These are phyloP conservation scores for Neodiprion fabricii DNA, from an alignment of 1,140 invertebrate species.

Conservation along the genomic window DNA sequence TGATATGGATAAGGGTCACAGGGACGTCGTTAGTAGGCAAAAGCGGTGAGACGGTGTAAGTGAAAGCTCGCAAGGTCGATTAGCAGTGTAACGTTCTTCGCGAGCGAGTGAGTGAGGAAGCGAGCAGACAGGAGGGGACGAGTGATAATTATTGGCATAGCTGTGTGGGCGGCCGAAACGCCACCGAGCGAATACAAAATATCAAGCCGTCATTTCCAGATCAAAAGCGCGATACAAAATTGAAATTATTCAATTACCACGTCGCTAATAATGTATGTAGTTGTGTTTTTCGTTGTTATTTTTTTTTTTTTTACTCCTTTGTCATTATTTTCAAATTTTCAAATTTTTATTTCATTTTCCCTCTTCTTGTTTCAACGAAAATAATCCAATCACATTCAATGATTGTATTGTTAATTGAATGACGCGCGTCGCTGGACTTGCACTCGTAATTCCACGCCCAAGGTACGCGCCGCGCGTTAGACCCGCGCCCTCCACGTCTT, in stretches of 20 bases:
- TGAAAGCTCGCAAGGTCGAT: too few relatives aligned
- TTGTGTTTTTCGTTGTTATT: not conserved
- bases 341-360: slow-evolving; percentile 30
- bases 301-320: not conserved
- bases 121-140: not conserved
- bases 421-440: slow-evolving; percentile 51
- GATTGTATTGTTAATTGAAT: slow-evolving; percentile 63
- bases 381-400: slow-evolving; percentile 57
- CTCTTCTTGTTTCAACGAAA: slow-evolving; percentile 31
- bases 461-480: slow-evolving; percentile 24
- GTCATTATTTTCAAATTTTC: slow-evolving; percentile 16
- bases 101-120: slow-evolving; percentile 5
- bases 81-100: not conserved
- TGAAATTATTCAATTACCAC: slow-evolving; percentile 50
- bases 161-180: slow-evolving; percentile 7
- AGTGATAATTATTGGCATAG: slow-evolving; percentile 17
- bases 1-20: too few relatives aligned
- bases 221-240: slow-evolving; percentile 49
- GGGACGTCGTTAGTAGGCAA: too few relatives aligned
- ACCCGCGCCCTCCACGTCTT: not conserved
- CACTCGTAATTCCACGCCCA: slow-evolving; percentile 31
- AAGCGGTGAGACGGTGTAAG: too few relatives aligned
- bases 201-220: slow-evolving; percentile 30
- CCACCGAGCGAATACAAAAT: slow-evolving; percentile 23
- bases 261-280: not conserved